Base-by-base conservation (phyloP, 2,888 invertebrate genomes). In the Eristalinus sepulchralis region DNA sequence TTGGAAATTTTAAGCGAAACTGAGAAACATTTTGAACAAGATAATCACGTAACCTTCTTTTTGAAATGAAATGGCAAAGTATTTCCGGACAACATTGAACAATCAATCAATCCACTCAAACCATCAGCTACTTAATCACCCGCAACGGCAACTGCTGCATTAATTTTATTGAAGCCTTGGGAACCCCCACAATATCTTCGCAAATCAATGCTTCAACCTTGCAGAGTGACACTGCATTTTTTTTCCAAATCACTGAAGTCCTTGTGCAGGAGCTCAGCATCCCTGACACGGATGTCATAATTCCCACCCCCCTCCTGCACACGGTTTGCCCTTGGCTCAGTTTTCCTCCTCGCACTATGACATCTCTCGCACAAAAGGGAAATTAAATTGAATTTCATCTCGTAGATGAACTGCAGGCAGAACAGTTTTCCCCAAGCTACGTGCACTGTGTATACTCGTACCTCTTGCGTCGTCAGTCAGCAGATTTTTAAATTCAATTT, bases 321-420 rank as follows among this genome's bases (percentile, higher is more conserved):
- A 27, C 27, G 2, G 10, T 10, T 31, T 17, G 62, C 33, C n/a
- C 62, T 17, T 62, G 62, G 2, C 62, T 17, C n/a, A 11, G 20
- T 62, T 59, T 36, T 20, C 20, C 62, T 9, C 13, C 17, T 53
- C 53, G 33, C 53, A 66, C 53, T 53, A 17, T 31, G 68, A 33
- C 27, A 53, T 53, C 62, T 57, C 57, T 24, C 57, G 22, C 57
- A 57, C 67, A 68, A 70, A 62, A 77, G 33, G 53, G 68, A 67
- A 70, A 62, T 70, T 63, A 70, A 77, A 77, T 77, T 77, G 77
- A 62, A 77, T 77, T 77, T 31, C 17, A 17, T 53, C 34, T 20
- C 33, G 8, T 20, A 33, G 20, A 73, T 55, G 27, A 27, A 47
- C 33, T 75, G 47, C 47, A 67, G 67, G 59, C 47, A 60, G 59